These are phyloP conservation scores for Hetaerina americana DNA, from an alignment of 1,140 invertebrate species.

Conservation along the genomic window DNA sequence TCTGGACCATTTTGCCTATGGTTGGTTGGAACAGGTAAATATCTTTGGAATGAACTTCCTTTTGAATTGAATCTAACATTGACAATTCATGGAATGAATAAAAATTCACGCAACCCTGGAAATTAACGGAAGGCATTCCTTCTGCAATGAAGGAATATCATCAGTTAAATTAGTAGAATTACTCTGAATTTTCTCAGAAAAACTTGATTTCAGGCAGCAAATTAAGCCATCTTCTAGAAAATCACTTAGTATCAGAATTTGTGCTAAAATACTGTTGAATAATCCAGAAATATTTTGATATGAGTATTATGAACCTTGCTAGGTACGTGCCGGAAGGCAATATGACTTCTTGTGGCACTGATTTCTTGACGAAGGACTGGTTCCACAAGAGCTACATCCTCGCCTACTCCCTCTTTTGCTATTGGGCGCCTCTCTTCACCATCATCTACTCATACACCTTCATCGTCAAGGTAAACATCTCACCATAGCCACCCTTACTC, in stretches of 20 bases:
- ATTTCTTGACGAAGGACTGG: constrained; percentile 28
- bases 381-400: constrained; percentile 19
- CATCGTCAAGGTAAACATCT: constrained; percentile 22
- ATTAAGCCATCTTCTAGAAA: background rate
- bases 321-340: constrained; percentile 37
- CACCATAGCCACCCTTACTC: background rate
- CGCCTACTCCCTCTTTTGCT: constrained; percentile 16
- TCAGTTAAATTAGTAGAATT: background rate
- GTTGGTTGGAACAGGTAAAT: constrained; percentile 45
- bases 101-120: background rate
- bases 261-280: background rate
- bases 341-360: constrained; percentile 36
- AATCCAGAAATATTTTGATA: background rate
- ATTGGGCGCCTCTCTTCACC: constrained; percentile 24
- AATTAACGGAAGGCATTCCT: background rate
- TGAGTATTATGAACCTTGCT: background rate
- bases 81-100: constrained; percentile 17
- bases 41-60: constrained; percentile 23
- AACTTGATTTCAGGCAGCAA: background rate
- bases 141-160: background rate
- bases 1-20: constrained; percentile 54
- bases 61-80: too few relatives aligned
- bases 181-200: too few relatives aligned
- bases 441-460: constrained; percentile 29
- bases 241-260: background rate